These are phyloP conservation scores for Drosophila suboccidentalis DNA, from an alignment of 2,888 invertebrate species.

Conservation along the genomic window DNA sequence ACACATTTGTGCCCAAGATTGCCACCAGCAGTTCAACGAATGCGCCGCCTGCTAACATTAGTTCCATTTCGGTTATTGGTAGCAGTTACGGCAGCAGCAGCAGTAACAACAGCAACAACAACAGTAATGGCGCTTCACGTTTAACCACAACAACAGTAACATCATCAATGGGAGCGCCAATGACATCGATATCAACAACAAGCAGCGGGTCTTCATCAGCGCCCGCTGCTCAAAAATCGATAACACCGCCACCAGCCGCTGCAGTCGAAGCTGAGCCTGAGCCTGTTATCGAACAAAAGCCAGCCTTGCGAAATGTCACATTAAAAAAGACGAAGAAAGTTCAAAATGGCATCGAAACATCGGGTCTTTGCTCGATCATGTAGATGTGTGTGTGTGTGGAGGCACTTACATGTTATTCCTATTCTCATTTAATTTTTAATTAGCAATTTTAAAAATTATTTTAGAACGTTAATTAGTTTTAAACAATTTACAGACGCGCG, in stretches of 20 bases:
- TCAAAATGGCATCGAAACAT: constrained; percentile 91
- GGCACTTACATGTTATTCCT: constrained; percentile 56
- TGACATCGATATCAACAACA: constrained; percentile 41
- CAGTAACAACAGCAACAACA: constrained; percentile 26
- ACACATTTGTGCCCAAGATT: constrained; percentile 72
- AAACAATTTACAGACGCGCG: constrained; percentile 53
- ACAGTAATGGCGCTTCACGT: constrained; percentile 31
- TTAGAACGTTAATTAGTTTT: constrained; percentile 78
- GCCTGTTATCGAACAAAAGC: constrained; percentile 87
- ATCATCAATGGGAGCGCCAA: constrained; percentile 30
- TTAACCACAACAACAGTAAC: constrained; percentile 27
- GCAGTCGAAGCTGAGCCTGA: constrained; percentile 69
- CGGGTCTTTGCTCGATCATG: constrained; percentile 95
- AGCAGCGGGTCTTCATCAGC: constrained; percentile 34
- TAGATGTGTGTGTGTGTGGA: constrained; percentile 82
- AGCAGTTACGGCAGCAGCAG: constrained; percentile 71
- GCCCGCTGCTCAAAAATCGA: constrained; percentile 35
- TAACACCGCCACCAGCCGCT: constrained; percentile 57
- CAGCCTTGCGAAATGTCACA: constrained; percentile 88
- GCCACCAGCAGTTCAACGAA: constrained; percentile 56
- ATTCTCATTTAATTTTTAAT: constrained; percentile 60
- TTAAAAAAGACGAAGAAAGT: constrained; percentile 91
- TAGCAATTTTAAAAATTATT: constrained; percentile 64
- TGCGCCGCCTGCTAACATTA: constrained; percentile 72
- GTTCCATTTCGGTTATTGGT: constrained; percentile 84